Evolutionary conservation across 1,140 invertebrate species (phyloP).

Genomic region (Gryllus bimaculatus): DNA sequence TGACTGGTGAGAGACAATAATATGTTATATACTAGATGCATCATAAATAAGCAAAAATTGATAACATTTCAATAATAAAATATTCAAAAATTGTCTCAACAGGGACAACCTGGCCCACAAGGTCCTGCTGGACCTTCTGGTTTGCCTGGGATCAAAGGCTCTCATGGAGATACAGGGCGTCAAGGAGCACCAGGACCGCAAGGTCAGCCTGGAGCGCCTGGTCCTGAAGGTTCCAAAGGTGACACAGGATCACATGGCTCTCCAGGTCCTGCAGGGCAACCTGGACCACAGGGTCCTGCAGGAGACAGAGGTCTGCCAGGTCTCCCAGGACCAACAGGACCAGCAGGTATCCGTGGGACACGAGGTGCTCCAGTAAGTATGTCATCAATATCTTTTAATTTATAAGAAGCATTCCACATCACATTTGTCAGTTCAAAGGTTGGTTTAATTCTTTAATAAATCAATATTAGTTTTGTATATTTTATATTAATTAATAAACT

Average conservation of each 20-base stretch:
- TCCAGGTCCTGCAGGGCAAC: conserved; percentile 50
- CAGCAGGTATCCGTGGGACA: conserved; percentile 37
- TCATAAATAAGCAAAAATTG: background rate
- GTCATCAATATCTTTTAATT: too few relatives aligned
- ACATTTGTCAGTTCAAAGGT: too few relatives aligned
- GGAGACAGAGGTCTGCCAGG: conserved; percentile 59
- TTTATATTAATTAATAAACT: too few relatives aligned
- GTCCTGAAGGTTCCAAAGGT: conserved; percentile 58
- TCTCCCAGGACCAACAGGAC: conserved; percentile 47
- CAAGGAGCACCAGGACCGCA: conserved; percentile 55
- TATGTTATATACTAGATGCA: too few relatives aligned
- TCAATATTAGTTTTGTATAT: too few relatives aligned
- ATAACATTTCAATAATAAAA: background rate
- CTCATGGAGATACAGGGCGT: conserved; percentile 59
- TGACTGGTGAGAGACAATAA: too few relatives aligned
- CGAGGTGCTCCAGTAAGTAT: conserved; percentile 30
- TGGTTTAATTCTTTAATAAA: too few relatives aligned
- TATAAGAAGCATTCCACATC: too few relatives aligned
- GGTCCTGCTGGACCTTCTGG: conserved; percentile 53
- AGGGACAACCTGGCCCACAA: conserved; percentile 51
- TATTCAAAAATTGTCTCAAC: background rate
- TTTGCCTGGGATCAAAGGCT: conserved; percentile 60
- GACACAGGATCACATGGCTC: conserved; percentile 58
- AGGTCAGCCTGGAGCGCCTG: conserved; percentile 57
- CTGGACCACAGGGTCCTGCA: conserved; percentile 51